A percentile compares a stretch with the other conserved stretches of the same genome.
These are phyloP conservation scores for Eudemis profundana DNA, from an alignment of 2,888 invertebrate genomes.

Conservation along the genomic window DNA sequence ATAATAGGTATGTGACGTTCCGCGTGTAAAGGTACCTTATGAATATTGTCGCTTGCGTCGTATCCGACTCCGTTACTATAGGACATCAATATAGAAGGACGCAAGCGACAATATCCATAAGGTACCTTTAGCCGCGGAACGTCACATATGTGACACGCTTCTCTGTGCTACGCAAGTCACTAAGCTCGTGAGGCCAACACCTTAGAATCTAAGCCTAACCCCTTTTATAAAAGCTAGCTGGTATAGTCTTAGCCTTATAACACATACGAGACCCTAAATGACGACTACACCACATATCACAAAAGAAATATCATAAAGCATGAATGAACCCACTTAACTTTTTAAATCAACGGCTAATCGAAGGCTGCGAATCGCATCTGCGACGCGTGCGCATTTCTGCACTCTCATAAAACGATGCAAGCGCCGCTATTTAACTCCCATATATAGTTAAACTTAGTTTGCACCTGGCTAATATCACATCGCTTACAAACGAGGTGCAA, in stretches of 20 bases:
- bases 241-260: background rate
- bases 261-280: background rate
- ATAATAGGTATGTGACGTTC: no score
- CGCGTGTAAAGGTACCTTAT: no score
- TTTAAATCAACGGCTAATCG: constrained; percentile 30
- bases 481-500: background rate
- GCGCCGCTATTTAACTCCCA: background rate
- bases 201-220: no score
- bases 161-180: no score
- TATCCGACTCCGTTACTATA: no score
- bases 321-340: constrained; percentile 32
- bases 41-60: no score
- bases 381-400: constrained; percentile 20
- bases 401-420: constrained; percentile 8
- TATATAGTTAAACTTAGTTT: background rate
- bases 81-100: no score
- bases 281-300: background rate
- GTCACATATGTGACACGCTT: no score
- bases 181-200: no score
- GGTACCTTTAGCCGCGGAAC: no score
- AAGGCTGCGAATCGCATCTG: constrained; percentile 36
- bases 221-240: no score
- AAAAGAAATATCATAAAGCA: constrained; percentile 2
- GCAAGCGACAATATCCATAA: no score
- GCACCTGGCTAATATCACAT: background rate